These are phyloP conservation scores for Dioctria rufipes DNA, from an alignment of 2,888 invertebrate genomes.

Conservation along the genomic window DNA sequence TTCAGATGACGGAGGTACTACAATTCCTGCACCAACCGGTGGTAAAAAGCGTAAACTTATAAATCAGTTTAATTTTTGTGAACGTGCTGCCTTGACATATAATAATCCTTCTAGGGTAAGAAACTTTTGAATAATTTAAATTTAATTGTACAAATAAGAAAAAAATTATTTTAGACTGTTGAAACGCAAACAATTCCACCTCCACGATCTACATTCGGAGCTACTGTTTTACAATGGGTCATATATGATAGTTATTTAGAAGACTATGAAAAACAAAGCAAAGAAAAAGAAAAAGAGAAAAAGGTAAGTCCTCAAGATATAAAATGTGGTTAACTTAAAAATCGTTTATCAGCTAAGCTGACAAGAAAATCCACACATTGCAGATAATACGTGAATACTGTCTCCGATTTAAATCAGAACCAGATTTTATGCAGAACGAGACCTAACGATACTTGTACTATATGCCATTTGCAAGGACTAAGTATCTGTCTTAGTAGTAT, in stretches of 20 bases:
- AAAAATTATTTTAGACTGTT: constrained; percentile 71
- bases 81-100: constrained; percentile 90
- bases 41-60: constrained; percentile 83
- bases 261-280: constrained; percentile 82
- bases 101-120: constrained; percentile 81
- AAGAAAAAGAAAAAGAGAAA: constrained; percentile 81
- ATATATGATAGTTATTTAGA: constrained; percentile 92
- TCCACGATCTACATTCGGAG: constrained; percentile 82
- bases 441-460: no score
- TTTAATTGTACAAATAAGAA: neutral
- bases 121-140: constrained; percentile 23
- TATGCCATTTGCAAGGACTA: no score
- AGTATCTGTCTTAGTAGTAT: no score
- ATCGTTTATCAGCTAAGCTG: no score
- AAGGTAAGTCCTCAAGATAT: constrained; percentile 66
- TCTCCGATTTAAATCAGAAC: no score
- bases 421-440: no score
- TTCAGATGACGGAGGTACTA: constrained; percentile 63
- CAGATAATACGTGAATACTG: no score
- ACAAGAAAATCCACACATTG: no score
- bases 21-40: constrained; percentile 62
- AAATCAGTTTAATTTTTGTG: constrained; percentile 96
- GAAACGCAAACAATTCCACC: constrained; percentile 94
- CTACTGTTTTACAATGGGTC: constrained; percentile 88
- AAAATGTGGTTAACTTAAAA: no score